Evolutionary conservation across 1,140 invertebrate species (phyloP).

Genomic region (Cydia strobilella): DNA sequence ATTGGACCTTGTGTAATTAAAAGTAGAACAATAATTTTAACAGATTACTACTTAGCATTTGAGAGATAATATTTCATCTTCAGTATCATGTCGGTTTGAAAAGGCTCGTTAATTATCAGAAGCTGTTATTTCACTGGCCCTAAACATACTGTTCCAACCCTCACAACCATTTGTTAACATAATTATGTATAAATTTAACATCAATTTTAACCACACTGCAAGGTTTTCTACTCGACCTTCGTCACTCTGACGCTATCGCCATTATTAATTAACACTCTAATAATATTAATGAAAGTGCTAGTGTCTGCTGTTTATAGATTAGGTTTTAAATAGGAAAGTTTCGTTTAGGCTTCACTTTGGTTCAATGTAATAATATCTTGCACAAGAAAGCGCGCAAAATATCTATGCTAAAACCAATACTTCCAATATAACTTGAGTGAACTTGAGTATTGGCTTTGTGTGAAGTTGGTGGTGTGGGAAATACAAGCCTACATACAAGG

Average conservation of each 20-base stretch:
- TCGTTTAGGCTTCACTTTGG: neutral
- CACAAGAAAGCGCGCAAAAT: too few species aligned
- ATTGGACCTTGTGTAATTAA: too few species aligned
- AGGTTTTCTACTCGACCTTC: constrained; percentile 12
- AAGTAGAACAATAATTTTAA: too few species aligned
- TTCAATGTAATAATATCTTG: neutral
- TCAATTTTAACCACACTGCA: constrained; percentile 1
- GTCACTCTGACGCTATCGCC: neutral
- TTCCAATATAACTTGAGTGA: too few species aligned
- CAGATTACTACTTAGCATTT: neutral
- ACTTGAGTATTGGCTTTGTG: too few species aligned
- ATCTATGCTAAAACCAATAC: too few species aligned
- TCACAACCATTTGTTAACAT: constrained; percentile 1
- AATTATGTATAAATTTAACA: neutral
- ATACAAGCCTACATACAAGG: too few species aligned
- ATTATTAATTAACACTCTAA: neutral
- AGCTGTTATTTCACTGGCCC: neutral
- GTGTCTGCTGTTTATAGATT: neutral
- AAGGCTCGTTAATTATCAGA: neutral
- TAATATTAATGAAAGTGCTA: neutral
- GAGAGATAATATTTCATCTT: neutral
- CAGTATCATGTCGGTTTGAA: neutral
- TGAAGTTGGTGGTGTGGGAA: too few species aligned
- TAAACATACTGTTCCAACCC: neutral
- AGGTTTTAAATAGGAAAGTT: neutral